phyloP scores from a whole-genome alignment of 1,140 invertebrate genomes.

The Conus ventricosus region DNA sequence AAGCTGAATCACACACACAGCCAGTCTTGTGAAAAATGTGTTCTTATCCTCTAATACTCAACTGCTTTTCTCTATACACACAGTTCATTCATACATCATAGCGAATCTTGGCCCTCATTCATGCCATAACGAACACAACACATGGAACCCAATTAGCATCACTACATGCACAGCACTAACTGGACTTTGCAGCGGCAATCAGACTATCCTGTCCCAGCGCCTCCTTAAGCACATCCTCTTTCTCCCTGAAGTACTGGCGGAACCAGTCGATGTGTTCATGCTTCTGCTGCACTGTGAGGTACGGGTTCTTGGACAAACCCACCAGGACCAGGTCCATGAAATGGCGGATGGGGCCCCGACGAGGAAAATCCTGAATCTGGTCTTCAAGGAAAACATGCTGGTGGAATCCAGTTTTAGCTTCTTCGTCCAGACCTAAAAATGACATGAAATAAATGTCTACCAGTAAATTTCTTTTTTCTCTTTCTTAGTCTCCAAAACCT shows the following conservation, averaged over 20 bases:
- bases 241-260: constrained; percentile 90
- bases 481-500: not conserved
- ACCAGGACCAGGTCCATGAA: constrained; percentile 97
- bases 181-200: constrained; percentile 22
- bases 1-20: too few species aligned
- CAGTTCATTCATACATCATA: too few species aligned
- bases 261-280: constrained; percentile 94
- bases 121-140: not conserved
- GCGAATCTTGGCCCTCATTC: too few species aligned
- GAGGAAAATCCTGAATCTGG: constrained; percentile 89
- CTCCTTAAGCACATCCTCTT: constrained; percentile 84
- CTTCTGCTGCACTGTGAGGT: constrained; percentile 91
- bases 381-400: constrained; percentile 92
- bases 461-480: too few species aligned
- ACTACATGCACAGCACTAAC: too few species aligned
- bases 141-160: not conserved
- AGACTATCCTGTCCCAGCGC: constrained; percentile 50
- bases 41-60: too few species aligned
- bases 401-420: constrained; percentile 75
- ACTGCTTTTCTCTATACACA: too few species aligned
- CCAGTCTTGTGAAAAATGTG: too few species aligned
- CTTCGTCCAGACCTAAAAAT: constrained; percentile 81
- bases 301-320: constrained; percentile 96
- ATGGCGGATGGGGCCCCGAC: constrained; percentile 90
- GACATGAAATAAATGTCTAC: constrained; percentile 35